Conservation (phyloP, 53 echinoderm and acorn worm genomes). For the Holothuria scabra region DNA sequence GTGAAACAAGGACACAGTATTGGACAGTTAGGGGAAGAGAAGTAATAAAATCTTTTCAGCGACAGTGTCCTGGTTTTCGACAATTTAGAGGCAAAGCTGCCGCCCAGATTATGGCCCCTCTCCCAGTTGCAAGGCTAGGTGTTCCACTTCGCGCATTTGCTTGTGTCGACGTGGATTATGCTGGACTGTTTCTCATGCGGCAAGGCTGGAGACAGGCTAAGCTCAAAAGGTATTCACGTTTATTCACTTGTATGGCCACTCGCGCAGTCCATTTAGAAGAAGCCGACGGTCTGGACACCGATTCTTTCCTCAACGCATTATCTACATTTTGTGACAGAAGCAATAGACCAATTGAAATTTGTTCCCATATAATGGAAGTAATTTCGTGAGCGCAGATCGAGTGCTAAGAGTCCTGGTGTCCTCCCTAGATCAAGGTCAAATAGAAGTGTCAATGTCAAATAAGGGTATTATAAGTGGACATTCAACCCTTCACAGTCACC, state of each 20-base stretch:
- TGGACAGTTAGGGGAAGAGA: neutral
- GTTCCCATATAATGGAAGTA: constrained; percentile 29
- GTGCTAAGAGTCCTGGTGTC: neutral
- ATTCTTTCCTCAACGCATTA: constrained; percentile 4
- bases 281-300: constrained; percentile 8
- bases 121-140: neutral
- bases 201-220: neutral
- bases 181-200: neutral
- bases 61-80: neutral
- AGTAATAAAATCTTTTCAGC: neutral
- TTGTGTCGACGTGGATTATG: constrained; percentile 4
- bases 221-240: constrained; percentile 7
- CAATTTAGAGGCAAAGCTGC: neutral
- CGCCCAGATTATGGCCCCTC: constrained; percentile 6
- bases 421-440: neutral
- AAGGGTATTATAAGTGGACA: constrained; percentile 22
- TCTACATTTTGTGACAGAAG: neutral
- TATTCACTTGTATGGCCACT: constrained; percentile 14
- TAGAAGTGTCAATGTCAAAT: neutral
- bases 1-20: neutral
- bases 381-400: neutral
- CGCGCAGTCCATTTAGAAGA: constrained; percentile 11
- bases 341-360: constrained; percentile 1
- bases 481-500: constrained; percentile 25
- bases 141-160: neutral